Conservation (phyloP, 1,140 invertebrate genomes). For the Paralvinella palmiformis region DNA sequence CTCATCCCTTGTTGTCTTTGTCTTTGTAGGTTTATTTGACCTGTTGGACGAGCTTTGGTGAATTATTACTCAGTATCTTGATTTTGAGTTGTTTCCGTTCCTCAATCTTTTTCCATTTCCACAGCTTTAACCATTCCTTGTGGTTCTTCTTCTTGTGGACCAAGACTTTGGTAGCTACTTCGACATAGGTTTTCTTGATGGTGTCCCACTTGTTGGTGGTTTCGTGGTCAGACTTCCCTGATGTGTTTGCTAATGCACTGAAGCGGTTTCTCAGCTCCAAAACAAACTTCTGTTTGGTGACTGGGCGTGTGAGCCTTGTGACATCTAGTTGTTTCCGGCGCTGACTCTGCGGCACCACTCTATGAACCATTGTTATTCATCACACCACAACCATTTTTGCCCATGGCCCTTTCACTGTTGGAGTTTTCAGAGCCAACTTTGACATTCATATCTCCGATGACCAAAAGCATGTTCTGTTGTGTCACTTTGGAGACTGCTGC, state of each 20-base stretch:
- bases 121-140: neutral
- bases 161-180: constrained; percentile 2
- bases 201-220: neutral
- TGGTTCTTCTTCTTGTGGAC: neutral
- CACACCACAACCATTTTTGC: constrained; percentile 1
- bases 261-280: neutral
- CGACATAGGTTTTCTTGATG: neutral
- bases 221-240: neutral
- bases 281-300: too few relatives aligned
- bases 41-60: too few relatives aligned
- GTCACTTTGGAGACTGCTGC: neutral
- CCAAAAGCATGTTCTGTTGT: constrained; percentile 4
- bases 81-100: constrained; percentile 3
- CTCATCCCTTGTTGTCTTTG: too few relatives aligned
- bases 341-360: neutral
- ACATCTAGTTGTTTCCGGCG: neutral
- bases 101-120: neutral
- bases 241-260: neutral
- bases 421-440: neutral
- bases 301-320: too few relatives aligned
- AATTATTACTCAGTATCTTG: too few relatives aligned
- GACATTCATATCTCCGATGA: neutral
- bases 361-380: neutral
- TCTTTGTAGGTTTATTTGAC: too few relatives aligned
- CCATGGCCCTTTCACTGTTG: neutral